Base-by-base conservation (phyloP, 2,113 vertebrate species). In the Casuarius casuarius region DNA sequence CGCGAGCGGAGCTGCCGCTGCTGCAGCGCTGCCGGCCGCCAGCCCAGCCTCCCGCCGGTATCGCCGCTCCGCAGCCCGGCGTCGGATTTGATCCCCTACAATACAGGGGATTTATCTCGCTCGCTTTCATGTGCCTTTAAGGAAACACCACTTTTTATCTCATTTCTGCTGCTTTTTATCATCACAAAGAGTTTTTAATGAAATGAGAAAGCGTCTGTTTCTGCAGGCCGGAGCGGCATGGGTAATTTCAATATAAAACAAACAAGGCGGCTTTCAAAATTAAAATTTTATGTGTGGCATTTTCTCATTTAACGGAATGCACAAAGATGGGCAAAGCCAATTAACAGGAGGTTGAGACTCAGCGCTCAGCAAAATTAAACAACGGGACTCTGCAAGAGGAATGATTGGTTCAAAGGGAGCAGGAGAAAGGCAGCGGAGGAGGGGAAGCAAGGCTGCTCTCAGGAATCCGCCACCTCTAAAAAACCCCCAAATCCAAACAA, bases 241-340 rank as follows among this genome's bases (percentile, higher is more conserved):
- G 94, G 96, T 95, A 97, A 97, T 98, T 97, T 97, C 97, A 98
- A 97, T 97, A 96, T 97, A 98, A 98, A 98, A 98, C 98, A 98
- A 98, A 98, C 97, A 98, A 98, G 97, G 95, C 95, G 5, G 88
- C 96, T 98, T 98, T 98, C 97, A 97, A 97, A 98, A 98, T 98
- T 96, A 97, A 98, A 97, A 97, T 98, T 97, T 97, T 96, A 95
- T 96, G 95, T 97, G 97, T 94, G 97, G 97, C 96, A 79, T 97
- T 98, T 98, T 97, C 96, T 97, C 97, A 84, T 97, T 98, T 97
- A 98, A 97, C 89, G 10, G 96, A 93, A 97, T 68, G 95, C 96
- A 96, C 97, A 97, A 98, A 98, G 97, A 96, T 6, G 65, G 96
- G 96, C 97, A 97, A 98, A 98, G 98, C 93, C 98, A 98, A 98